Evolutionary conservation across 2,888 invertebrate genomes (phyloP).

Genomic region (Ditylenchus weischeri): DNA sequence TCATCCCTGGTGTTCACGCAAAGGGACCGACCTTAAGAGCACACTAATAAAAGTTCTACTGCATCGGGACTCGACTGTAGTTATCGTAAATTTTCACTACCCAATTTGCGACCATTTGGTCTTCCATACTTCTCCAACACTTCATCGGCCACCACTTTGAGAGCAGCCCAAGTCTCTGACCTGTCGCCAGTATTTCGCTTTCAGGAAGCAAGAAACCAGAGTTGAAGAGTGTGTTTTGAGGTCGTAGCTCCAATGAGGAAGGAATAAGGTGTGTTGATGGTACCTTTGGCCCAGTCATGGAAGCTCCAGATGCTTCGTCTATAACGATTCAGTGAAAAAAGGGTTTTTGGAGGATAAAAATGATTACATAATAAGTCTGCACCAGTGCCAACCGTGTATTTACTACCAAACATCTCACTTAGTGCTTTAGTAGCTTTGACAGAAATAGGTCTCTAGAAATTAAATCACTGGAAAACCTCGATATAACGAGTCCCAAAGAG

Average conservation of each 20-base stretch:
- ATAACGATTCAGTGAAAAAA: neutral
- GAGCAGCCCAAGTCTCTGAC: slow-evolving; percentile 55
- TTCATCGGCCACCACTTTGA: slow-evolving; percentile 55
- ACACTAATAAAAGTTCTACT: too few species aligned
- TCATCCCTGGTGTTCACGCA: too few species aligned
- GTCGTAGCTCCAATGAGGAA: slow-evolving; percentile 54
- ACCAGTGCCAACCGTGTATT: slow-evolving; percentile 58
- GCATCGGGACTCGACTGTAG: too few species aligned
- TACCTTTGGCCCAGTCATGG: slow-evolving; percentile 57
- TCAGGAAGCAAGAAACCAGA: slow-evolving; percentile 56
- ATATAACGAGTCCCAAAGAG: too few species aligned
- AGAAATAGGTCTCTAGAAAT: slow-evolving; percentile 44
- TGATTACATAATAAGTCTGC: slow-evolving; percentile 57
- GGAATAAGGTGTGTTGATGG: slow-evolving; percentile 48
- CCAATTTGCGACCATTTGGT: neutral
- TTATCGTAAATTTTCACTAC: neutral
- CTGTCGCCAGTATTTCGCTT: slow-evolving; percentile 52
- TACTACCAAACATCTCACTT: slow-evolving; percentile 54
- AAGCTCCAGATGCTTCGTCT: slow-evolving; percentile 57
- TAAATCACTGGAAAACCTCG: too few species aligned
- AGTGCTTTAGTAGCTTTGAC: slow-evolving; percentile 53
- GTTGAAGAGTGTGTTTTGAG: slow-evolving; percentile 51
- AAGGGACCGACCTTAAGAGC: too few species aligned
- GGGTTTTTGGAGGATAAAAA: neutral
- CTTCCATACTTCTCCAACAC: slow-evolving; percentile 46